Evolutionary conservation across 2,797 vertebrate genomes (phyloP), one percentile per base, ranked within the genome.

Genomic region (Liparis tanakae): DNA sequence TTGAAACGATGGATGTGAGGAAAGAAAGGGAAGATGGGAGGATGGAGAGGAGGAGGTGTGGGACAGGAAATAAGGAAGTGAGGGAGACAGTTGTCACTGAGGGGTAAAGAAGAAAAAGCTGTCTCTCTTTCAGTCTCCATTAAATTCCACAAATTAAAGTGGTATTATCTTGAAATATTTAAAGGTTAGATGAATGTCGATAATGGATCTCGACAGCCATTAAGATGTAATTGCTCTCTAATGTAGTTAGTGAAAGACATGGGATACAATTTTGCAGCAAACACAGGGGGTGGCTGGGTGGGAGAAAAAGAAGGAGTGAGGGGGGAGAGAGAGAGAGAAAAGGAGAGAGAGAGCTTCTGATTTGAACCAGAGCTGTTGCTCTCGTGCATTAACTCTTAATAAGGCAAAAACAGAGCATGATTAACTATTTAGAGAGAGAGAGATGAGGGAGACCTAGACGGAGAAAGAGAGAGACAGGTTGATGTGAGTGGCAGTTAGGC

Each of bases 151-250:
- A 94, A 96, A 97, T 96, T 95, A 97, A 97, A 96, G 95, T 63
- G 54, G 85, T 83, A 95, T 96, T 95, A 96, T 96, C 95, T 95
- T 97, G 95, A 96, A 97, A 96, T 97, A 97, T 97, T 96, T 95
- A 96, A 95, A 97, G 96, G 96, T 96, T 96, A 96, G 95, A 96
- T 94, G 96, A 95, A 96, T 94, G 95, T 94, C 88, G 94, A 95
- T 97, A 97, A 97, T 97, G 95, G 94, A 93, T 96, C 96, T 95
- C 94, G 94, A 96, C 94, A 94, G 95, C 94, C 96, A 96, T 97
- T 97, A 97, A 93, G 94, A 93, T 89, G 87, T 97, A 96, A 97
- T 97, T 96, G 95, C 95, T 96, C 95, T 96, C 94, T 96, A 95
- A 96, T 95, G 95, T 90, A 94, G 95, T 96, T 96, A 96, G 94